A percentile compares a stretch with the other conserved stretches of the same genome.
Evolutionary conservation across 2,888 invertebrate genomes (phyloP).

Genomic region (Ophraella communa): DNA sequence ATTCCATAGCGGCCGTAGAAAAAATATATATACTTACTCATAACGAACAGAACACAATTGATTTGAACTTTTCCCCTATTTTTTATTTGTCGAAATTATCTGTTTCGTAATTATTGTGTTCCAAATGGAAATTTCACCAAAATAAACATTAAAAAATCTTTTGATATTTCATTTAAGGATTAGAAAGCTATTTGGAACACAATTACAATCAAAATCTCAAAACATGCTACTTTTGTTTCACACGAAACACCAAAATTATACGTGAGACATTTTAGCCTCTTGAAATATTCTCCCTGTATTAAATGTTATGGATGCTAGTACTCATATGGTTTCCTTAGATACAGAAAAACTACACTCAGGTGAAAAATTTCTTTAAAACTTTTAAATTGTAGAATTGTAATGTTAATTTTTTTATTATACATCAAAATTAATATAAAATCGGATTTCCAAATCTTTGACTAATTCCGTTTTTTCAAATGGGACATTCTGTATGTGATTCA

Average conservation of each 20-base stretch:
- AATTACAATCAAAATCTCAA: background rate
- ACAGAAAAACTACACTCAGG: background rate
- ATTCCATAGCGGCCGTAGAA: no score
- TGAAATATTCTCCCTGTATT: slow-evolving; percentile 52
- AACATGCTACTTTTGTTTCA: background rate
- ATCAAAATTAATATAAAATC: no score
- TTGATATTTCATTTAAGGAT: no score
- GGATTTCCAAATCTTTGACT: no score
- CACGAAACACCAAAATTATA: background rate
- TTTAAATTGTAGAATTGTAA: no score
- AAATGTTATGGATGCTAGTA: background rate
- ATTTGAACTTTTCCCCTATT: background rate
- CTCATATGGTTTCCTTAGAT: background rate
- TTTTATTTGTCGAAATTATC: background rate
- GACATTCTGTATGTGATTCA: no score
- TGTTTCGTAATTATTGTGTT: background rate
- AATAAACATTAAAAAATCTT: no score
- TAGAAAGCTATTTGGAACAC: background rate
- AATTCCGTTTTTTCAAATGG: no score
- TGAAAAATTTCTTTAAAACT: no score
- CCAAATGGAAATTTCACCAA: background rate
- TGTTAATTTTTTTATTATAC: no score
- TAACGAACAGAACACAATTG: background rate
- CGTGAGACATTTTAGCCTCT: slow-evolving; percentile 43
- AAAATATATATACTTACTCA: no score